Base-by-base conservation (phyloP, 2,113 vertebrate genomes). In the Catharus fuscescens region DNA sequence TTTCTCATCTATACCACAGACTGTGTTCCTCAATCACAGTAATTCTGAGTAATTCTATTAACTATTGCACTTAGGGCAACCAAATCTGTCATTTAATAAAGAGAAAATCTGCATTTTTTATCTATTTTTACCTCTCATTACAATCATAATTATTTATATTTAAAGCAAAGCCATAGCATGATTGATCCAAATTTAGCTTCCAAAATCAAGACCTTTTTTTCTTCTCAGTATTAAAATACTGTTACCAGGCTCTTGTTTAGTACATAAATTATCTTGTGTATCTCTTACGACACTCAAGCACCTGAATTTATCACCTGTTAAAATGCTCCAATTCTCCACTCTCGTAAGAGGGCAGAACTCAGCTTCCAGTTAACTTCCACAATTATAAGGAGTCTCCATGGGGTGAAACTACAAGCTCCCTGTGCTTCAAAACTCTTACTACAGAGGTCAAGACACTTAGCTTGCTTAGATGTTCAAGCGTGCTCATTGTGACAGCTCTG, bases 271-370 rank as follows among this genome's bases (percentile, higher is more conserved):
- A 16, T 14, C 28, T 36, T 59, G 4, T 23, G 2, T 29, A 50
- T 18, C n/a, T 59, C 44, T 31, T 50, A 34, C 5, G 56, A 50
- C 1, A 6, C 32, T 34, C 36, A 42, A 86, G 21, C 19, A 89
- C 23, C 4, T 54, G 28, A 13, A 72, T 62, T 57, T 53, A 12
- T 52, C 40, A 73, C 11, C 21, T 17, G 14, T 34, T 36, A 47
- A 78, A 73, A 92, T 23, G n/a, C 14, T 81, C 26, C 24, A 77
- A 48, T 53, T 61, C 52, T 80, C 47, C 40, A 69, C 6, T 11
- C 23, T 44, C 0, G 0, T 16, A 70, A 53, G 9, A 31, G 6
- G 9, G 26, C 1, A 52, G 29, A 86, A 60, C 32, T 53, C 57
- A 80, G 18, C 31, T 34, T 74, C 72, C 61, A 23, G 42, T 61